phyloP scores from a whole-genome alignment of 2,888 invertebrate genomes.

The Hemaris fuciformis region DNA sequence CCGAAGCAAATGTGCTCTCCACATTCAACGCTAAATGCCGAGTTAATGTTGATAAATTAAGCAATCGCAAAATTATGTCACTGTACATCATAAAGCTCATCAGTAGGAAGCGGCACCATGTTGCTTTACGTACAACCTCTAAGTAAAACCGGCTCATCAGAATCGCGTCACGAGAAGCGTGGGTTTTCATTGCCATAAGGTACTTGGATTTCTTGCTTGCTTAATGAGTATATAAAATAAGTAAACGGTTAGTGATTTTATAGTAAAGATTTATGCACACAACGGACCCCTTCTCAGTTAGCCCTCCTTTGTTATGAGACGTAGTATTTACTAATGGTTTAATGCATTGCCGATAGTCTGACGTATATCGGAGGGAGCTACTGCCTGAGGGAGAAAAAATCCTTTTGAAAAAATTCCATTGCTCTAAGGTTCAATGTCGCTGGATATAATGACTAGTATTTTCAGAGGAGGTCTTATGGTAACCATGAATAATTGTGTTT shows the following conservation, averaged over 20 bases:
- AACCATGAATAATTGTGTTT: slow-evolving; percentile 9
- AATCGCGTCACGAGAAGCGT: neutral
- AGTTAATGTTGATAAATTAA: slow-evolving; percentile 12
- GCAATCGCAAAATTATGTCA: slow-evolving; percentile 21
- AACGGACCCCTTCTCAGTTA: neutral
- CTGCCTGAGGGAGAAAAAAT: slow-evolving; percentile 10
- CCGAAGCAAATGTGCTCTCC: slow-evolving; percentile 22
- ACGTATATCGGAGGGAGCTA: slow-evolving; percentile 45
- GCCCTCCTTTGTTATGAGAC: slow-evolving; percentile 31
- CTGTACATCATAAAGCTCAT: slow-evolving; percentile 24
- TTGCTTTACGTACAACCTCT: slow-evolving; percentile 40
- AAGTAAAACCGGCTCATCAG: slow-evolving; percentile 38
- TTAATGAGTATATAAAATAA: slow-evolving; percentile 21
- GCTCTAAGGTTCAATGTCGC: neutral
- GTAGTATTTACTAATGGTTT: slow-evolving; percentile 69
- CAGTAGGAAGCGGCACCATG: slow-evolving; percentile 33
- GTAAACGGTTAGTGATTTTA: slow-evolving; percentile 22
- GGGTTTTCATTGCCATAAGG: slow-evolving; percentile 5
- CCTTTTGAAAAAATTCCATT: neutral
- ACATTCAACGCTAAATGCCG: neutral
- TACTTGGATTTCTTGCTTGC: neutral
- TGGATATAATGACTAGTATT: neutral
- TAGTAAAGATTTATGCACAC: neutral
- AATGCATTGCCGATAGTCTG: slow-evolving; percentile 64
- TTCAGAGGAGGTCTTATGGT: neutral